Evolutionary conservation across 2,888 invertebrate species (phyloP).

Genomic region (Beris chalybata): DNA sequence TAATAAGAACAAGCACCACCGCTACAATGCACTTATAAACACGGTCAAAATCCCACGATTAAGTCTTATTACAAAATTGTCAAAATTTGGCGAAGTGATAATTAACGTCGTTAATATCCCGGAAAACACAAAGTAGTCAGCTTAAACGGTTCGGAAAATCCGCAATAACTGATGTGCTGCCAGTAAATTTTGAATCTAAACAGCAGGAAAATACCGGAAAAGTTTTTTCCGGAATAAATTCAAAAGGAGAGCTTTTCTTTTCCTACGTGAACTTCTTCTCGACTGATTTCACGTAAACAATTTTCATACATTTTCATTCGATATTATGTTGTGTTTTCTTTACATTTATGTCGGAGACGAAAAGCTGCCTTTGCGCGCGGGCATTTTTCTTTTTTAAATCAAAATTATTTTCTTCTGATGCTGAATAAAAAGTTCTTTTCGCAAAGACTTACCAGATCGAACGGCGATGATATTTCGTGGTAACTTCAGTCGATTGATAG

Average conservation of each 20-base stretch:
- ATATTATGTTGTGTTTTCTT: too few species aligned
- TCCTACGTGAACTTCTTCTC: too few species aligned
- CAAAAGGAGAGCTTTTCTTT: too few species aligned
- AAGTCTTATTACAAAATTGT: too few species aligned
- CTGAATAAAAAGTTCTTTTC: constrained; percentile 36
- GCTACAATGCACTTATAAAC: too few species aligned
- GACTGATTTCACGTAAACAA: too few species aligned
- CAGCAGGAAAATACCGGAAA: constrained; percentile 22
- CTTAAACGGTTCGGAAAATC: constrained; percentile 14
- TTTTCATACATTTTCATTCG: too few species aligned
- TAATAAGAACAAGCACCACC: too few species aligned
- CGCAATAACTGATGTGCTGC: constrained; percentile 16
- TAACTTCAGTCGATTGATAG: neutral
- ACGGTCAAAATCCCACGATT: too few species aligned
- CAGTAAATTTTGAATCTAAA: constrained; percentile 13
- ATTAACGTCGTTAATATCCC: neutral
- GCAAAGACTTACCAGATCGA: constrained; percentile 25
- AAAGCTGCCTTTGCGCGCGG: constrained; percentile 1
- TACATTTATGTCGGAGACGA: too few species aligned
- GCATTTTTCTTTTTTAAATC: constrained; percentile 36
- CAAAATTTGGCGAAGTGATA: too few species aligned
- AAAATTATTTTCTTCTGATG: constrained; percentile 24
- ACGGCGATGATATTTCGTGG: constrained; percentile 27
- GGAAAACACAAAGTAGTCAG: neutral
- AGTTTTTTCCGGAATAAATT: neutral